These are phyloP conservation scores for Aporrectodea caliginosa DNA, from an alignment of 1,140 invertebrate genomes.

Conservation along the genomic window DNA sequence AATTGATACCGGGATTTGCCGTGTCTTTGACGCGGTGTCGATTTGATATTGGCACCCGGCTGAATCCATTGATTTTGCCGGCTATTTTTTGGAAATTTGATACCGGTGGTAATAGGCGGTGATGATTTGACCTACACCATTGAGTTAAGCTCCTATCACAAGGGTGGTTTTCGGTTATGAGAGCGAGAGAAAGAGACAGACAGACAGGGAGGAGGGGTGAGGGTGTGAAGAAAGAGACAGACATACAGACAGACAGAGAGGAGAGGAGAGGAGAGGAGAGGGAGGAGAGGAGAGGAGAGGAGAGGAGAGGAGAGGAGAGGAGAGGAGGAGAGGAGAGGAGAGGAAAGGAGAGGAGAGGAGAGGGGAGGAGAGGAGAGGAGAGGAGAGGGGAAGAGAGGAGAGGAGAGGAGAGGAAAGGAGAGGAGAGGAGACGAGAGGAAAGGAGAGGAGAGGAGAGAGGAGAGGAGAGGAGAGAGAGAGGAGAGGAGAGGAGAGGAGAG, in stretches of 20 bases:
- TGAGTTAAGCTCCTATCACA: no score
- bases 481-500: background rate
- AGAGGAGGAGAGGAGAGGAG: background rate
- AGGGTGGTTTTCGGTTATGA: no score
- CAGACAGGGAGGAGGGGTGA: no score
- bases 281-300: background rate
- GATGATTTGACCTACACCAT: no score
- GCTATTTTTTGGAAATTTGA: no score
- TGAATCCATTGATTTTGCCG: no score
- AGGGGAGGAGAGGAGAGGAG: background rate
- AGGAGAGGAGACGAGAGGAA: background rate
- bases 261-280: background rate
- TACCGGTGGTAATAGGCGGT: no score
- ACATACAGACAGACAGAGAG: background rate
- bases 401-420: background rate
- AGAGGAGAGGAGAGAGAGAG: background rate
- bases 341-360: background rate
- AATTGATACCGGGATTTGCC: no score
- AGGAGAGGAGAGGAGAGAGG: background rate
- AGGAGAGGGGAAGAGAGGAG: background rate
- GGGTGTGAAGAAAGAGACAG: background rate
- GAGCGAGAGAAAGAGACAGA: no score
- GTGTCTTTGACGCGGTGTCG: no score
- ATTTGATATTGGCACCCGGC: no score
- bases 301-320: background rate